These are phyloP conservation scores for Acrocyrtus sp. DNA, from an alignment of 2,888 invertebrate species.

Conservation along the genomic window DNA sequence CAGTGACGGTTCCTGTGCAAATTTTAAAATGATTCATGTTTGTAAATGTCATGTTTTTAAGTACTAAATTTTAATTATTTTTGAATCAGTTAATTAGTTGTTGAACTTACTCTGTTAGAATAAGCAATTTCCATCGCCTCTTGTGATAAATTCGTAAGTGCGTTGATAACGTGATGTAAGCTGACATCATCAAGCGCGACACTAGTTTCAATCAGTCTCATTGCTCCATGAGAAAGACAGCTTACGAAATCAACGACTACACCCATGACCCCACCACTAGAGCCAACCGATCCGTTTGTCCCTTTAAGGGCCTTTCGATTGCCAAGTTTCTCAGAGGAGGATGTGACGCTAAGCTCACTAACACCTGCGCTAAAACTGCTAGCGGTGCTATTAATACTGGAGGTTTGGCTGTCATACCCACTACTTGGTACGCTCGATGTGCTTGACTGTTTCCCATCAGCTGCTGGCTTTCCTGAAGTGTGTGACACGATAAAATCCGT, in stretches of 20 bases:
- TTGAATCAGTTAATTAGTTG: too few relatives aligned
- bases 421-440: conserved; percentile 30
- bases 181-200: conserved; percentile 94
- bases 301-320: conserved; percentile 52
- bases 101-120: conserved; percentile 84
- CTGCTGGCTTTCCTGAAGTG: conserved; percentile 35
- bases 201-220: conserved; percentile 93
- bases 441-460: conserved; percentile 39
- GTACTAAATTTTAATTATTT: background rate
- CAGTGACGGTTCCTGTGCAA: conserved; percentile 85
- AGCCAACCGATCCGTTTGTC: conserved; percentile 54
- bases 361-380: conserved; percentile 40
- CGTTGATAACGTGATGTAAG: conserved; percentile 94
- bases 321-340: conserved; percentile 22
- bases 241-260: conserved; percentile 63
- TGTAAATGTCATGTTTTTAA: background rate
- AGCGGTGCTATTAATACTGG: conserved; percentile 37
- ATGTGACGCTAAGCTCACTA: conserved; percentile 34
- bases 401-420: conserved; percentile 43
- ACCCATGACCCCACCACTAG: conserved; percentile 61
- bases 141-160: conserved; percentile 92
- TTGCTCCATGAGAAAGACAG: conserved; percentile 71
- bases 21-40: too few relatives aligned
- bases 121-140: conserved; percentile 98
- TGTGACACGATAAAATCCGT: conserved; percentile 59